Base-by-base conservation (phyloP, 2,888 invertebrate species). In the Steromphala cineraria region DNA sequence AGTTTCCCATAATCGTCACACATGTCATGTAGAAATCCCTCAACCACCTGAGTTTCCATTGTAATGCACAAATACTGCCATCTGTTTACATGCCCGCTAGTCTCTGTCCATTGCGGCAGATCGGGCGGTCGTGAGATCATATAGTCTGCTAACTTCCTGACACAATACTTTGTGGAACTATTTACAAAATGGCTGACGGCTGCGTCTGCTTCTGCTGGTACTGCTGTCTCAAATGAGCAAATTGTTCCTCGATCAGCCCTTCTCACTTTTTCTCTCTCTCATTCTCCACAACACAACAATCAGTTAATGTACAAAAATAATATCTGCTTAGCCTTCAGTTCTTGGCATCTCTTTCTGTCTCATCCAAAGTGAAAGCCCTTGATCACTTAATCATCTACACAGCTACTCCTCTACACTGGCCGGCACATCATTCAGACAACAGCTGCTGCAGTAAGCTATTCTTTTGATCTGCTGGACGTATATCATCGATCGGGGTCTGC, bases 371-470 rank as follows among this genome's bases (percentile, higher is more conserved):
- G 71, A 71, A 71, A 71, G 71, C 71, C 71, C 71, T 71, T 28
- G 8, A 36, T 40, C 36, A 19, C 62, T 7, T 28, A 10, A 36
- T 36, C 36, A 19, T 28, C 7, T 71, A 19, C 71, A 71, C 31
- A 17, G 71, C 36, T 24, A 76, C 17, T 76, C 76, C 36, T 31
- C 53, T 67, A 31, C 46, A 74, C 74, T 7, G 28, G 19, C 67
- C 46, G 17, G 52, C 71, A 31, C 75, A 81, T 88, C 88, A 90
- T 83, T 97, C 97, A 90, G 97, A 97, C 93, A 97, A 95, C 93
- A 97, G 95, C 94, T 97, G 96, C 95, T 97, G 97, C 91, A 97
- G 95, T 93, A 97, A 95, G 93, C 97, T 97, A 90, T 96, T 96
- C 87, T 93, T 96, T 94, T 96, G 96, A 95, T 96, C 96, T 95